Percentiles rank a stretch among this genome's conserved stretches.
Evolutionary conservation across 2,113 vertebrate genomes (phyloP).

Genomic region (Serilophus lunatus): DNA sequence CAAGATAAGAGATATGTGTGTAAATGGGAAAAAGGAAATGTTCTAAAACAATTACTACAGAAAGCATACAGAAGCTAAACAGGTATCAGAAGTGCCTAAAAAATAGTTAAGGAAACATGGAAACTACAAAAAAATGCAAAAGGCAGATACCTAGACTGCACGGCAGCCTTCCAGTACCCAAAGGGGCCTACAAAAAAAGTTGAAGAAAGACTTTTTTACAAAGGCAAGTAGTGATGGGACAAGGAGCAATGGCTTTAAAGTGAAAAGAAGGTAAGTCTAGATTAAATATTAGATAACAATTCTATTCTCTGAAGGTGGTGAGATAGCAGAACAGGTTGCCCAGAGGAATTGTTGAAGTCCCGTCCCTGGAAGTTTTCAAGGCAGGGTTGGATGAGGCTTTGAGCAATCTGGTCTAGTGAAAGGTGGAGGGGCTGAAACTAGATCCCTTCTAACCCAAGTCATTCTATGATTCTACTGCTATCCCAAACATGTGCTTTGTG

Average conservation of each 20-base stretch:
- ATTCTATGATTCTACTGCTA: background rate
- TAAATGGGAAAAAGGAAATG: background rate
- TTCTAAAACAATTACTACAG: background rate
- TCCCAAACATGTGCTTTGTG: background rate
- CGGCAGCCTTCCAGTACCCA: background rate
- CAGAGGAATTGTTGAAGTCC: background rate
- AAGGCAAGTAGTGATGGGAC: no score
- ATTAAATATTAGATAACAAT: background rate
- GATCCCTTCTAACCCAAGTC: background rate
- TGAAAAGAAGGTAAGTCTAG: background rate
- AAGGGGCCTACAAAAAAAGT: background rate
- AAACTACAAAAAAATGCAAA: background rate
- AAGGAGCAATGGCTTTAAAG: background rate
- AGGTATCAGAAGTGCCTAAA: background rate
- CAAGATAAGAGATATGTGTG: background rate
- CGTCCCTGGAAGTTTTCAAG: background rate
- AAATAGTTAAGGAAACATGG: background rate
- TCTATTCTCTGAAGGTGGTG: background rate
- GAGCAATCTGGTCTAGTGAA: background rate
- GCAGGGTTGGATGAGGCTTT: background rate
- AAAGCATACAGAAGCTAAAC: background rate
- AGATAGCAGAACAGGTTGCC: background rate
- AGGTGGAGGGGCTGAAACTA: background rate
- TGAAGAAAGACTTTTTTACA: background rate
- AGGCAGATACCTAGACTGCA: background rate